Evolutionary conservation across 2,113 vertebrate genomes (phyloP), one percentile per base, ranked within the genome.

Genomic region (Numida meleagris): DNA sequence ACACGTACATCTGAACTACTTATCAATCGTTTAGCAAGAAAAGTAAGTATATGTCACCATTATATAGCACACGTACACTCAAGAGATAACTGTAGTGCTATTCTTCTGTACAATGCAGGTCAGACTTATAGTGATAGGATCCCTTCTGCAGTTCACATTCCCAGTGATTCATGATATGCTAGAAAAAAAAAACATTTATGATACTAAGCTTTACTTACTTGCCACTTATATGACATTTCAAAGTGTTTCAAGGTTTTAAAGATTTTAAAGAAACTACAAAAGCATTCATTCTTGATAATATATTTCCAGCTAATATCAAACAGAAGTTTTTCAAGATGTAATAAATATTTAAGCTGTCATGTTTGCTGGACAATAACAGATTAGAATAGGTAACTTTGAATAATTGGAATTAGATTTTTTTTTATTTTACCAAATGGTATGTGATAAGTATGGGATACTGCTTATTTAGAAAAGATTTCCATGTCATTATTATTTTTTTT

Each of bases 21-120:
- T 88, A 98, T 99, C 89, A 98, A 98, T 91, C 98, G 99, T 29
- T 96, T 99, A 72, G 98, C 98, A 95, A 98, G 99, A 90, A 98
- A 98, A 98, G 99, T 99, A 91, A 97, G 97, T 94, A 83, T 13
- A 40, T 67, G 74, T 45, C 42, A 59, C 29, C 17, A 51, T 17
- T 61, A 40, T 65, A 27, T 21, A 82, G 6, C 1, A 0, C 24
- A 1, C n/a, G 33, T 25, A 59, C 24, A 16, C 12, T 67, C 40
- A 82, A 85, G 78, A 67, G 34, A 24, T 38, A 75, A 23, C 55
- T 93, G 63, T 34, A 58, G n/a, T 77, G 6, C 14, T 73, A n/a
- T 13, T 82, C 40, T 33, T 2, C 68, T 66, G 36, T 31, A 63
- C n/a, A 87, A 84, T 85, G 48, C 58, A 91, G 86, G 74, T 86